Percentiles rank a stretch among this genome's conserved stretches.
Evolutionary conservation across 2,113 vertebrate genomes (phyloP).

Genomic region (Gadus macrocephalus): DNA sequence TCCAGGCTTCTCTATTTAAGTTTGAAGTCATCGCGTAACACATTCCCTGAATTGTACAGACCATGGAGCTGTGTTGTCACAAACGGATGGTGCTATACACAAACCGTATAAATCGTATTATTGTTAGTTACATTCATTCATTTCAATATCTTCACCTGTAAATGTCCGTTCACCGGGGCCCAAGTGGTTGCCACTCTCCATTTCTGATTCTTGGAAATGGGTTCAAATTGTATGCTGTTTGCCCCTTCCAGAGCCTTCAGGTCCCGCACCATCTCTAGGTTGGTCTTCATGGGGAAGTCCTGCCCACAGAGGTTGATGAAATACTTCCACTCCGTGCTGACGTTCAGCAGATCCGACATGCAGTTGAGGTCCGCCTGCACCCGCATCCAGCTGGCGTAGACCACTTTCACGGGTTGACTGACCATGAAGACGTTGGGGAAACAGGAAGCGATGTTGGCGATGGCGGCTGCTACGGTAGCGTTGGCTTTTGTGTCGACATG

Average conservation of each 20-base stretch:
- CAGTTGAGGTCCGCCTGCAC: constrained; percentile 87
- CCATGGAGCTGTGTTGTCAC: not conserved
- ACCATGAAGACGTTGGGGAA: constrained; percentile 81
- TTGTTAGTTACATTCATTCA: no score
- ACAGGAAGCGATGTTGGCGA: constrained; percentile 74
- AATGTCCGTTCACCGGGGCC: constrained; percentile 59
- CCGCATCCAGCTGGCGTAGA: constrained; percentile 81
- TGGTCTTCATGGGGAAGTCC: constrained; percentile 87
- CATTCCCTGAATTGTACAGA: no score
- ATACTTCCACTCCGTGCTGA: constrained; percentile 76
- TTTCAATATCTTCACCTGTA: constrained; percentile 39
- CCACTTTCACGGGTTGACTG: constrained; percentile 72
- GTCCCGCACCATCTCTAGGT: constrained; percentile 78
- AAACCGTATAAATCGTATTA: no score
- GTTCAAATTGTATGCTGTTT: constrained; percentile 69
- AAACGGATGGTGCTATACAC: no score
- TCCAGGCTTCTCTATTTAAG: not conserved
- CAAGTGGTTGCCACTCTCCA: constrained; percentile 74
- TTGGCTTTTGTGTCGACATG: constrained; percentile 79
- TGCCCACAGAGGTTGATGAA: constrained; percentile 84
- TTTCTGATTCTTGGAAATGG: constrained; percentile 72
- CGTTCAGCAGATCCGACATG: constrained; percentile 77
- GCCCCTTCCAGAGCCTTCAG: constrained; percentile 73
- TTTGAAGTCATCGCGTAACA: no score
- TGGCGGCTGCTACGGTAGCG: constrained; percentile 64